phyloP scores from a whole-genome alignment of 1,140 invertebrate species.

The Drosophila sturtevanti region DNA sequence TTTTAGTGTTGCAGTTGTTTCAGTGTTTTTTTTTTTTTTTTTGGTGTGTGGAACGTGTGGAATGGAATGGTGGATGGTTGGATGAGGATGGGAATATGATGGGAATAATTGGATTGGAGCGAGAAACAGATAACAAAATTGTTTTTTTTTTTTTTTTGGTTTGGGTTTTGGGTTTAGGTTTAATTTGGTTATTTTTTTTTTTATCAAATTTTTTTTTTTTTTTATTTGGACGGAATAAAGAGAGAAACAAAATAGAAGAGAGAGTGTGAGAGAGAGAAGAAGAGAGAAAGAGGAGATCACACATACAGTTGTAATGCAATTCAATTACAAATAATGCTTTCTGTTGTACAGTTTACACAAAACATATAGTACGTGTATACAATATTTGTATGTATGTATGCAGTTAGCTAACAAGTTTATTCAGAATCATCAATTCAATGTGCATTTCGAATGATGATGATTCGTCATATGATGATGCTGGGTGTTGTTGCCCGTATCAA shows the following conservation, averaged over 20 bases:
- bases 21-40: constrained; percentile 32
- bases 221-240: constrained; percentile 70
- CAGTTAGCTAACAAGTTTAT: neutral
- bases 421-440: neutral
- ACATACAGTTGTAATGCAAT: constrained; percentile 79
- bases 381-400: constrained; percentile 50
- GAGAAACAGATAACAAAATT: constrained; percentile 3
- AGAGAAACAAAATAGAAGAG: constrained; percentile 80
- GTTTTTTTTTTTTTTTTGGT: constrained; percentile 15
- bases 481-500: neutral
- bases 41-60: constrained; percentile 25
- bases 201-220: constrained; percentile 11
- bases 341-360: constrained; percentile 71
- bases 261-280: constrained; percentile 51
- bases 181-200: constrained; percentile 24
- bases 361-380: constrained; percentile 71
- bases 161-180: constrained; percentile 32
- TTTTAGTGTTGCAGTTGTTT: constrained; percentile 53
- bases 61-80: constrained; percentile 29
- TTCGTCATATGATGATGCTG: neutral
- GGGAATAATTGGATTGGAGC: constrained; percentile 26
- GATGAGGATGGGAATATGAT: constrained; percentile 29
- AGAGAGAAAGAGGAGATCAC: constrained; percentile 80
- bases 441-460: neutral
- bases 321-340: constrained; percentile 73